phyloP scores from a whole-genome alignment of 2,113 vertebrate species.

The Anarrhichthys ocellatus region DNA sequence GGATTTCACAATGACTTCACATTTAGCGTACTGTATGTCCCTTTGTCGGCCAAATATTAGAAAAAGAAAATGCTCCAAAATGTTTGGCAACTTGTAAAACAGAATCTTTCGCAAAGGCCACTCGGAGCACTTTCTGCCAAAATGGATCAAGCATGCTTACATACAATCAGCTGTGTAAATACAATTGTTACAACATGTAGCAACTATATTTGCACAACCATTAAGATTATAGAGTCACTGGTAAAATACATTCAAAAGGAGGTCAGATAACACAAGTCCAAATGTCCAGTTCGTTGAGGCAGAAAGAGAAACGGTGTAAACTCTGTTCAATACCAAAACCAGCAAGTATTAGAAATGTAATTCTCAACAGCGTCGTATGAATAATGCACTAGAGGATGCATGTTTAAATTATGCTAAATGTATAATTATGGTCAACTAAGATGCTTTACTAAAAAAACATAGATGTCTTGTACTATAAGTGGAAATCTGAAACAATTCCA shows the following conservation, averaged over 20 bases:
- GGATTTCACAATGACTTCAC: constrained; percentile 22
- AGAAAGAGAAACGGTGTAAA: constrained; percentile 38
- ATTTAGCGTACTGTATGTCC: constrained; percentile 21
- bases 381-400: constrained; percentile 26
- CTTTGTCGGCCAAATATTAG: constrained; percentile 47
- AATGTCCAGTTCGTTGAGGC: constrained; percentile 55
- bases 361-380: constrained; percentile 41
- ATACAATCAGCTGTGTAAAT: constrained; percentile 73
- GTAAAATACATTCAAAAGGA: constrained; percentile 75
- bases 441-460: background rate
- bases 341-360: constrained; percentile 21
- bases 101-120: constrained; percentile 81
- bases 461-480: background rate
- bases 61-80: constrained; percentile 57
- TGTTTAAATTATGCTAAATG: background rate
- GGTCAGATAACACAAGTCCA: constrained; percentile 55
- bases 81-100: constrained; percentile 66
- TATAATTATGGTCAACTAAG: background rate
- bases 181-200: constrained; percentile 60
- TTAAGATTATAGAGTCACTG: constrained; percentile 59
- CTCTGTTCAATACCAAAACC: constrained; percentile 33
- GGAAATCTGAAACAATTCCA: constrained; percentile 28
- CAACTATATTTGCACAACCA: constrained; percentile 59
- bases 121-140: constrained; percentile 78
- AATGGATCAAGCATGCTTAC: constrained; percentile 82